Evolutionary conservation across 2,113 vertebrate genomes (phyloP).

Genomic region (Lepisosteus oculatus): DNA sequence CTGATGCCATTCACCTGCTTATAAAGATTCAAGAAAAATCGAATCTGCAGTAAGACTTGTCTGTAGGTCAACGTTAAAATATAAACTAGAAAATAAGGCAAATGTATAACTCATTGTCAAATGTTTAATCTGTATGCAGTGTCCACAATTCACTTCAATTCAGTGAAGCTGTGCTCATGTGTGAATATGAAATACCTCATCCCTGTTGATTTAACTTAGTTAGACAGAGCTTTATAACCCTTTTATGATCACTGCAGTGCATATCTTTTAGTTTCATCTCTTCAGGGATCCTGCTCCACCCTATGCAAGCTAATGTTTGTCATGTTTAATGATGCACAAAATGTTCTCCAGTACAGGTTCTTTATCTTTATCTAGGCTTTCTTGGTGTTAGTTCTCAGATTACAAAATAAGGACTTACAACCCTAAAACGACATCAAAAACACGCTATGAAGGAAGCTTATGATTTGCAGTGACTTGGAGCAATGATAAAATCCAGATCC

Average conservation of each 20-base stretch:
- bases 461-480: not conserved
- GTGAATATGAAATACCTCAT: constrained; percentile 68
- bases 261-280: constrained; percentile 85
- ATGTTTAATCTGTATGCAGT: constrained; percentile 66
- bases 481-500: not conserved
- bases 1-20: not conserved
- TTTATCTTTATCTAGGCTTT: constrained; percentile 86
- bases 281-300: constrained; percentile 80
- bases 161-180: constrained; percentile 74
- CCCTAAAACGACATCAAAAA: constrained; percentile 6
- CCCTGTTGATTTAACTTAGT: constrained; percentile 75
- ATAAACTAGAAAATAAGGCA: constrained; percentile 30
- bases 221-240: constrained; percentile 70
- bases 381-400: constrained; percentile 73
- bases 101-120: constrained; percentile 33
- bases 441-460: not conserved
- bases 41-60: constrained; percentile 17
- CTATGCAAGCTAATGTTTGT: constrained; percentile 82
- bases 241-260: constrained; percentile 75
- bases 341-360: constrained; percentile 87
- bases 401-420: constrained; percentile 58
- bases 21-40: constrained; percentile 25
- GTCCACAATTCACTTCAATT: constrained; percentile 51
- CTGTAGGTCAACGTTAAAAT: constrained; percentile 17
- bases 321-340: constrained; percentile 93